Conservation (phyloP, 2,888 invertebrate species). For the Drymonia ruficornis region DNA sequence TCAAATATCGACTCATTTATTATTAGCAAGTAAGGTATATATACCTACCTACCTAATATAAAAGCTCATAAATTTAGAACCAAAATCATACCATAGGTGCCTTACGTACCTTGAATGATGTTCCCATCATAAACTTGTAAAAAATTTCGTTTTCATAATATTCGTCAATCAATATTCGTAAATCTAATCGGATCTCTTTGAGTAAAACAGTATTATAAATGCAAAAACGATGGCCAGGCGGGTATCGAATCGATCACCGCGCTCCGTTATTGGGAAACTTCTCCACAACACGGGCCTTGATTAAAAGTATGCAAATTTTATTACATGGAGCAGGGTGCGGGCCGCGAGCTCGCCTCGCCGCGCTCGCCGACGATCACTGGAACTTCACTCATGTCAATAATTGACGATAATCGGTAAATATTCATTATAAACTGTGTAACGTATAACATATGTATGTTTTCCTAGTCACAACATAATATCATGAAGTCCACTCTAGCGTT, state of each 20-base stretch:
- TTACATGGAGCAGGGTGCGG: conserved; percentile 74
- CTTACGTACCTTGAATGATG: too few relatives aligned
- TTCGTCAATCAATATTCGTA: neutral
- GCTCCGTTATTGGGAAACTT: conserved; percentile 84
- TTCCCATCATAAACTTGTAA: neutral
- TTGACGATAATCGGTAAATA: conserved; percentile 36
- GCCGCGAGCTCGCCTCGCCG: conserved; percentile 47
- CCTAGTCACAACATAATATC: neutral
- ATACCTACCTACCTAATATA: too few relatives aligned
- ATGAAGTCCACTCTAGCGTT: too few relatives aligned
- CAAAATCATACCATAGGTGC: too few relatives aligned
- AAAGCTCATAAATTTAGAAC: too few relatives aligned
- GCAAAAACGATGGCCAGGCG: conserved; percentile 62
- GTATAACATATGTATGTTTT: neutral
- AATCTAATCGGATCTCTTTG: conserved; percentile 2
- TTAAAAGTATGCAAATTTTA: conserved; percentile 86
- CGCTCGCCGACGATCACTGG: conserved; percentile 54
- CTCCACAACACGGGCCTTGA: conserved; percentile 85
- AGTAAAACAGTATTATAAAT: conserved; percentile 45
- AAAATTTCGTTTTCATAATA: neutral
- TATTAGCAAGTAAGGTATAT: too few relatives aligned
- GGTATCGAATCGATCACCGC: conserved; percentile 78
- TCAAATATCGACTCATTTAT: too few relatives aligned
- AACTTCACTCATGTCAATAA: conserved; percentile 52
- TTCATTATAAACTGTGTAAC: neutral